These are phyloP conservation scores for Acipenser oxyrinchus DNA, from an alignment of 2,797 vertebrate genomes.

Conservation along the genomic window DNA sequence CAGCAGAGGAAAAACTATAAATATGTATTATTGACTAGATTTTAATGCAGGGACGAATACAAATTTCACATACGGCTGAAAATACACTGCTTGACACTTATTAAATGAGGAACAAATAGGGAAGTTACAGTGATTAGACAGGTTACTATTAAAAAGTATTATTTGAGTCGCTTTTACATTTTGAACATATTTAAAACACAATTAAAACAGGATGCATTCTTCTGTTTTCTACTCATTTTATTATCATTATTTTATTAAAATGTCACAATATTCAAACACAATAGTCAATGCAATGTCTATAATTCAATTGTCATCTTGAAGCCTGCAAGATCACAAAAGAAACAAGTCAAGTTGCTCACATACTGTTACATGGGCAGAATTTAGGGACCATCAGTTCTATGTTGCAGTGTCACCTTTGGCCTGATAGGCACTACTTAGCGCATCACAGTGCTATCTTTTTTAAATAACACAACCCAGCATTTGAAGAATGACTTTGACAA, in stretches of 20 bases:
- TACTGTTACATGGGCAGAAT: background rate
- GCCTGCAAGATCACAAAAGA: slow-evolving; percentile 48
- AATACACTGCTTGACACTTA: no score
- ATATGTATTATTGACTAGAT: no score
- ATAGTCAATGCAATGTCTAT: slow-evolving; percentile 21
- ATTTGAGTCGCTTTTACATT: no score
- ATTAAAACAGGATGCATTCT: no score
- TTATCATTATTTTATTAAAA: background rate
- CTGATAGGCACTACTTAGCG: background rate
- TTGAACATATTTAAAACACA: no score
- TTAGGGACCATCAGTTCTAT: background rate
- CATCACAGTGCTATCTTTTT: background rate
- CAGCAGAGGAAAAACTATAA: no score
- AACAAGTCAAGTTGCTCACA: slow-evolving; percentile 2
- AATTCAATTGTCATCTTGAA: slow-evolving; percentile 41
- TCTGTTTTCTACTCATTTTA: no score
- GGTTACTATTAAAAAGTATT: no score
- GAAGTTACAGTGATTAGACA: no score
- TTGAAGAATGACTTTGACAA: slow-evolving; percentile 2
- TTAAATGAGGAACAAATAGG: no score
- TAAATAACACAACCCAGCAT: background rate
- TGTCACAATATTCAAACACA: background rate
- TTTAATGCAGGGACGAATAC: no score
- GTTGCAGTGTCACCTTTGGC: background rate
- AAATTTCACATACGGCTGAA: no score